Evolutionary conservation across 2,113 vertebrate genomes (phyloP).

Genomic region (Myotis brandtii): DNA sequence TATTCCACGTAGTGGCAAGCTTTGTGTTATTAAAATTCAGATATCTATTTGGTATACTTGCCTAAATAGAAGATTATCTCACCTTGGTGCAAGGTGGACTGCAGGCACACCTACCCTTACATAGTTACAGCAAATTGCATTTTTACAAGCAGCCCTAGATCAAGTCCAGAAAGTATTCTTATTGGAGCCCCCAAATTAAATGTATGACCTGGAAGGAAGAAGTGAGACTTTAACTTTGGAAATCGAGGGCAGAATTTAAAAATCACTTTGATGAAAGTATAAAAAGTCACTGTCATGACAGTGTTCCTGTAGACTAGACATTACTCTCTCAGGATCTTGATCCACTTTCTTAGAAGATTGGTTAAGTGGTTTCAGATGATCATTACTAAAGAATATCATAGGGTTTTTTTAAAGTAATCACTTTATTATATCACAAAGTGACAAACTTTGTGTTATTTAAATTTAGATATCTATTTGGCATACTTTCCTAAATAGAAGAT

Average conservation of each 20-base stretch:
- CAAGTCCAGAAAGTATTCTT: background rate
- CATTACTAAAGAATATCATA: background rate
- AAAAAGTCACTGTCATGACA: no score
- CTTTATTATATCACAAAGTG: background rate
- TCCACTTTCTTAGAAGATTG: background rate
- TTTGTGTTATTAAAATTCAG: background rate
- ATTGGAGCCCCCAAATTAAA: no score
- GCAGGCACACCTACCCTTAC: background rate
- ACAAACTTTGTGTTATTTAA: background rate
- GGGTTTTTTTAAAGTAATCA: background rate
- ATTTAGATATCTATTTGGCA: background rate
- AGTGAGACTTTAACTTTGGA: no score
- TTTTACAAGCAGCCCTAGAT: background rate
- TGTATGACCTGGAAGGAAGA: no score
- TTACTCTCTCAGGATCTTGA: background rate
- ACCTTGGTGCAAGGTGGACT: background rate
- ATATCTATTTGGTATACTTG: background rate
- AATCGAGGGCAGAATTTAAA: no score
- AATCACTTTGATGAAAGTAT: no score
- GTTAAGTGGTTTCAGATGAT: slow-evolving; percentile 19
- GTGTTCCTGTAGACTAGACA: no score
- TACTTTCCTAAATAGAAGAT: background rate
- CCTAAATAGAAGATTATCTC: background rate
- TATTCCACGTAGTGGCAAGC: background rate
- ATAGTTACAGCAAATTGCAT: no score